phyloP scores from a whole-genome alignment of 2,113 vertebrate genomes.

The Ciconia stormi region DNA sequence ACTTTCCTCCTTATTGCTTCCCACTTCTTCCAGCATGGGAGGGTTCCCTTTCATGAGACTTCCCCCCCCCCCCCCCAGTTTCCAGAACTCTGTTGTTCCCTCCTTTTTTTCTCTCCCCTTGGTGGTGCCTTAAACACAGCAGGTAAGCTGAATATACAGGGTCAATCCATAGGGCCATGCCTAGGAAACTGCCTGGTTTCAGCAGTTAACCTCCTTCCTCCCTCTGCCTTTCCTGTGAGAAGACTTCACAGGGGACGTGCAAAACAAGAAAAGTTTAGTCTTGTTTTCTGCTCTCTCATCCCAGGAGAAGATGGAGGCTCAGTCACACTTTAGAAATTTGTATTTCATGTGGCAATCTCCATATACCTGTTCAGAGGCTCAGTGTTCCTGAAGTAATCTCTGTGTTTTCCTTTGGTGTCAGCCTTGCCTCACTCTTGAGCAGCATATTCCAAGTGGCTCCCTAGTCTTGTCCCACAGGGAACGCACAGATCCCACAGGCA shows the following conservation, averaged over 20 bases:
- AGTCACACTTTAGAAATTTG: neutral
- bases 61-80: fast-evolving
- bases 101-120: neutral
- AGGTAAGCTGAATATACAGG: neutral
- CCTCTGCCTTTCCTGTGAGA: neutral
- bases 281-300: neutral
- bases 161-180: neutral
- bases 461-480: neutral
- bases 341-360: neutral
- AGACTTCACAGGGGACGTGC: neutral
- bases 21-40: neutral
- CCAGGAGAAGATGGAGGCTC: neutral
- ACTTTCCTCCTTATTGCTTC: neutral
- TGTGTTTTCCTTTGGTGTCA: neutral
- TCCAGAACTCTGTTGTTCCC: neutral
- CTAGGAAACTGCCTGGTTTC: neutral
- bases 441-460: neutral
- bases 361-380: neutral
- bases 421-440: neutral
- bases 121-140: neutral
- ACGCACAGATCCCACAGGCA: neutral
- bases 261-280: neutral
- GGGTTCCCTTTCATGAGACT: neutral
- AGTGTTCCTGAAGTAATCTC: neutral
- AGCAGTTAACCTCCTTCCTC: neutral